A percentile compares a stretch with the other conserved stretches of the same genome.
Evolutionary conservation across 2,797 vertebrate genomes (phyloP).

Genomic region (Girardinus metallicus): DNA sequence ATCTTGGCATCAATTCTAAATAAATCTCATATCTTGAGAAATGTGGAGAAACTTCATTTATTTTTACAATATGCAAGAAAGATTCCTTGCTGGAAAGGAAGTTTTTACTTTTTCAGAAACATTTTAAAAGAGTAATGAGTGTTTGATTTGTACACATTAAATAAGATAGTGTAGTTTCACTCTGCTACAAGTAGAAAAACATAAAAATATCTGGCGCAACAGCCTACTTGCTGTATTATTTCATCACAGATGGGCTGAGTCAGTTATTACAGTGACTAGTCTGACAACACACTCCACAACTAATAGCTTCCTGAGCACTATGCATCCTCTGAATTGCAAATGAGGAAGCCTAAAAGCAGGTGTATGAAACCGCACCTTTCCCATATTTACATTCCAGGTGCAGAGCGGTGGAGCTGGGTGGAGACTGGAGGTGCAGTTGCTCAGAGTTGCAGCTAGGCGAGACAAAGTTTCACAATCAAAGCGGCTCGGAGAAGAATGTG

Average conservation of each 20-base stretch:
- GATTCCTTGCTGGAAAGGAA: neutral
- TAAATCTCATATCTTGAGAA: neutral
- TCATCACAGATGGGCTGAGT: neutral
- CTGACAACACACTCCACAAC: conserved; percentile 9
- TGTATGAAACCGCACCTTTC: conserved; percentile 58
- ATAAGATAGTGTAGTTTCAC: neutral
- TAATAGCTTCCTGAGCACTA: conserved; percentile 22
- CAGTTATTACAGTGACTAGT: neutral
- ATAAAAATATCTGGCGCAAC: neutral
- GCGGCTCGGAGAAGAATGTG: conserved; percentile 14
- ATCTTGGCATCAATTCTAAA: neutral
- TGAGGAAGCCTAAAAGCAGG: conserved; percentile 39
- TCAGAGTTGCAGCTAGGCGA: conserved; percentile 23
- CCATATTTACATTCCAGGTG: conserved; percentile 70
- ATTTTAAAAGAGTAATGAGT: neutral
- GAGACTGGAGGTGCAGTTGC: conserved; percentile 32
- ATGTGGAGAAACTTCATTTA: neutral
- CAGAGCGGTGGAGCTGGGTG: conserved; percentile 32
- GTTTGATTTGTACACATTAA: neutral
- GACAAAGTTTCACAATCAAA: conserved; percentile 7
- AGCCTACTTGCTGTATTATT: conserved; percentile 3
- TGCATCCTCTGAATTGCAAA: conserved; percentile 46
- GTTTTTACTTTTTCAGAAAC: neutral
- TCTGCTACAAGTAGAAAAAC: conserved; percentile 1
- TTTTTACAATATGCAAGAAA: neutral